Percentiles rank a stretch among this genome's conserved stretches.
These are phyloP conservation scores for Tragelaphus imberbis DNA, from an alignment of 2,113 vertebrate genomes.

Conservation along the genomic window DNA sequence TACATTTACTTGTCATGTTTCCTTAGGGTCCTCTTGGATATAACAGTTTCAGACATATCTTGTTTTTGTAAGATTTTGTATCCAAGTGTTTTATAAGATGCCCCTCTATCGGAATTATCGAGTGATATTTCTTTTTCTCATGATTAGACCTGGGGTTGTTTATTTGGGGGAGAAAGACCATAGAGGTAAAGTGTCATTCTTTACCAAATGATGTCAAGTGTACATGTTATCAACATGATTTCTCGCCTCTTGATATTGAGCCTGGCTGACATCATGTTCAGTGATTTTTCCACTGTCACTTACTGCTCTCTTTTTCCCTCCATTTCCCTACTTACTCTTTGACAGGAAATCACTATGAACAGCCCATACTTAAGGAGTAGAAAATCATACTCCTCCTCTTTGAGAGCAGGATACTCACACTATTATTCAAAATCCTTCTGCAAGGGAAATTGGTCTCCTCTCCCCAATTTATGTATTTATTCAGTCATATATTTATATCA, in stretches of 20 bases:
- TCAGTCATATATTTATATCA: neutral
- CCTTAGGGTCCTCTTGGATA: neutral
- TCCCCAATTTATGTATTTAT: neutral
- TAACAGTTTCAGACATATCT: neutral
- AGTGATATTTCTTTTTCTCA: slow-evolving; percentile 4
- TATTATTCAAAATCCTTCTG: slow-evolving; percentile 8
- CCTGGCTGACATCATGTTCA: neutral
- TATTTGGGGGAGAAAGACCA: neutral
- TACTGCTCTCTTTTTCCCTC: neutral
- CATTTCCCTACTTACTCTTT: neutral
- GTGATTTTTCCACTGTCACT: neutral
- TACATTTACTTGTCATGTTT: neutral
- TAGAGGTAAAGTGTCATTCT: neutral
- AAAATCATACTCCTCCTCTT: neutral
- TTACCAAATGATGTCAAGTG: neutral
- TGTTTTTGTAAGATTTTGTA: slow-evolving; percentile 6
- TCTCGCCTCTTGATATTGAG: neutral
- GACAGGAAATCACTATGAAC: neutral
- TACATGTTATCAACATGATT: neutral
- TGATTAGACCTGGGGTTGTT: neutral
- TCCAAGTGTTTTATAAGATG: neutral
- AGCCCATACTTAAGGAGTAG: neutral
- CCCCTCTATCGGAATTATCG: neutral
- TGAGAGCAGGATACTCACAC: neutral
- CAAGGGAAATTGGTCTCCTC: neutral